phyloP scores from a whole-genome alignment of 2,113 vertebrate species.

The Pseudolaguvia tuberculata region DNA sequence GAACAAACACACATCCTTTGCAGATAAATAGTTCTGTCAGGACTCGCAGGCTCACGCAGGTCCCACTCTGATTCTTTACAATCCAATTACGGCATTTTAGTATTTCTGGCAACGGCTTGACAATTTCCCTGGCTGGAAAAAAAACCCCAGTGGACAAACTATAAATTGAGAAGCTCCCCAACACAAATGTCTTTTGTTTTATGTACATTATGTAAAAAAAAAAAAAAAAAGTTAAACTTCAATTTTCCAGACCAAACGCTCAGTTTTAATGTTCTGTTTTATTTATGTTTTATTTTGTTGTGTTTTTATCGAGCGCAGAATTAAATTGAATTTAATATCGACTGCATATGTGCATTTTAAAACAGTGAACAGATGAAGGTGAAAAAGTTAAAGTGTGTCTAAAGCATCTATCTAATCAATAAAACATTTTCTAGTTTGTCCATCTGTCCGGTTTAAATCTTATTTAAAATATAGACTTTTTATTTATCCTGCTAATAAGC shows the following conservation, averaged over 20 bases:
- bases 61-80: slow-evolving; percentile 63
- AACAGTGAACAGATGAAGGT: neutral
- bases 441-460: neutral
- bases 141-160: slow-evolving; percentile 53
- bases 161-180: slow-evolving; percentile 50
- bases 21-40: slow-evolving; percentile 57
- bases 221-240: slow-evolving; percentile 15
- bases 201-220: slow-evolving; percentile 26
- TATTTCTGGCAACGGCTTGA: slow-evolving; percentile 60
- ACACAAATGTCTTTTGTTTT: slow-evolving; percentile 31
- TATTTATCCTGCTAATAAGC: neutral
- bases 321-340: neutral
- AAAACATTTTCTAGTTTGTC: neutral
- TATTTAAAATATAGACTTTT: neutral
- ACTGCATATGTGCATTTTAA: neutral
- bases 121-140: slow-evolving; percentile 50
- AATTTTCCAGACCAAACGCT: slow-evolving; percentile 24
- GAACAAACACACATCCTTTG: slow-evolving; percentile 57
- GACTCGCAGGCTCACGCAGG: slow-evolving; percentile 57
- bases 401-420: slow-evolving; percentile 3
- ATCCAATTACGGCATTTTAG: slow-evolving; percentile 64
- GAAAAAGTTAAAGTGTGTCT: neutral
- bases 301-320: slow-evolving; percentile 25
- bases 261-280: slow-evolving; percentile 26
- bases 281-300: slow-evolving; percentile 7